A percentile compares a stretch with the other conserved stretches of the same genome.
These are phyloP conservation scores for Sebastes iracundus DNA, from an alignment of 2,797 vertebrate species.

Conservation along the genomic window DNA sequence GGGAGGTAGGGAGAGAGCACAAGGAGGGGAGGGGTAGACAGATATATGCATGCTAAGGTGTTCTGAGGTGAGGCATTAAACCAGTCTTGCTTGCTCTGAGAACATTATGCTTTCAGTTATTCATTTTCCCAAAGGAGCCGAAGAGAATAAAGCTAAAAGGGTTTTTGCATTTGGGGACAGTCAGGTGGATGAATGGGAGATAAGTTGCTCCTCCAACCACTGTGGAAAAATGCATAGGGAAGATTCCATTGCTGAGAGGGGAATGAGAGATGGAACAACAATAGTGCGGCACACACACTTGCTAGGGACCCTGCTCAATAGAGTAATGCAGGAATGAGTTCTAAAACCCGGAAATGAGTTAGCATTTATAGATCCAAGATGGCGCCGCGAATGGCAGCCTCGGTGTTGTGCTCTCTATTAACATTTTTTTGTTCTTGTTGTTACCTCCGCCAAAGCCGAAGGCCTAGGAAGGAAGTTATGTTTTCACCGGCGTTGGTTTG, in stretches of 20 bases:
- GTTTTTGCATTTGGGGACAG: conserved; percentile 35
- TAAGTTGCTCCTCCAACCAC: conserved; percentile 19
- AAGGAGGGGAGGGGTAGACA: not conserved
- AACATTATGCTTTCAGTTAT: conserved; percentile 41
- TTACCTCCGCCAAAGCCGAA: too few relatives aligned
- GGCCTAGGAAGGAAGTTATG: too few relatives aligned
- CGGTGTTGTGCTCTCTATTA: too few relatives aligned
- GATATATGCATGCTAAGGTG: conserved; percentile 9
- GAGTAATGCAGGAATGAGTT: too few relatives aligned
- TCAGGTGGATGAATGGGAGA: conserved; percentile 48
- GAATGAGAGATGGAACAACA: conserved; percentile 66
- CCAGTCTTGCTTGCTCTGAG: conserved; percentile 21
- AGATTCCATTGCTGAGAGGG: conserved; percentile 48
- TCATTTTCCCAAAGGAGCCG: conserved; percentile 39
- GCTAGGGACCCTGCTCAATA: not conserved
- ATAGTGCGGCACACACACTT: conserved; percentile 42
- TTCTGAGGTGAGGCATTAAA: conserved; percentile 43
- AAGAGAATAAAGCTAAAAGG: conserved; percentile 34
- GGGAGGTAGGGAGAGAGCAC: not conserved
- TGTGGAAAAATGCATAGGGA: conserved; percentile 28
- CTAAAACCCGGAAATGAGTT: too few relatives aligned
- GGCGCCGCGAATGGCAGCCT: too few relatives aligned
- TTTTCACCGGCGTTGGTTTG: too few relatives aligned
- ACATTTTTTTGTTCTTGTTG: too few relatives aligned
- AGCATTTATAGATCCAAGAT: too few relatives aligned